Evolutionary conservation across 2,888 invertebrate genomes (phyloP), one percentile per base, ranked within the genome.

Genomic region (Heliconius cydno): DNA sequence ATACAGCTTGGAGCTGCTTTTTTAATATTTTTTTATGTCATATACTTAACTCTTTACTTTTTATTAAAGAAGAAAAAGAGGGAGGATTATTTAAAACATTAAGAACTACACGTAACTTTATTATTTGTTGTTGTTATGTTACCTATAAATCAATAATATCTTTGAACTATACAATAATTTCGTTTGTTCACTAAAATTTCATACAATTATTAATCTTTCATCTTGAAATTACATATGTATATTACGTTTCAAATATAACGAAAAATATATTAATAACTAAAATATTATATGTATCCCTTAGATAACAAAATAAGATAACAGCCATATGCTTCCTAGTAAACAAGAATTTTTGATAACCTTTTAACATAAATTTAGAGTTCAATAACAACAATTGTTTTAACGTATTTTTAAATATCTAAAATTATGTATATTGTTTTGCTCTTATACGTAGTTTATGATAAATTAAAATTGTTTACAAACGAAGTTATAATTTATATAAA

Each of bases 281-380:
- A 73, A 57, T 13, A 73, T 30, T 13, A 30, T 34, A 34, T 73
- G 30, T 73, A 34, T 73, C 22, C 34, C 3, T 34, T 57, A 57
- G 34, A 73, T 73, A 72, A 34, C 30, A 13, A 19, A 52, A 25
- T 30, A 52, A 52, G 72, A 52, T 30, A 72, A n/a, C 19, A 28
- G 1, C 28, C 9, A 19, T 30, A 30, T 34, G 28, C 34, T 73
- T 73, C 57, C 73, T 60, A 60, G n/a, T 73, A 34, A 73, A 73
- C 38, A 73, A 60, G 9, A n/a, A 60, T 73, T 3, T 38, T 9
- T 34, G 60, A 60, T 73, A 73, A 73, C 28, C 73, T 73, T 73
- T 34, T 5, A 52, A 10, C n/a, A 13, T 30, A 22, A 28, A 52
- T 52, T 19, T 34, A 34, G 30, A 72, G 57, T 57, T 72, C 34